Conservation (phyloP, 2,797 vertebrate species). For the Molossus molossus region DNA sequence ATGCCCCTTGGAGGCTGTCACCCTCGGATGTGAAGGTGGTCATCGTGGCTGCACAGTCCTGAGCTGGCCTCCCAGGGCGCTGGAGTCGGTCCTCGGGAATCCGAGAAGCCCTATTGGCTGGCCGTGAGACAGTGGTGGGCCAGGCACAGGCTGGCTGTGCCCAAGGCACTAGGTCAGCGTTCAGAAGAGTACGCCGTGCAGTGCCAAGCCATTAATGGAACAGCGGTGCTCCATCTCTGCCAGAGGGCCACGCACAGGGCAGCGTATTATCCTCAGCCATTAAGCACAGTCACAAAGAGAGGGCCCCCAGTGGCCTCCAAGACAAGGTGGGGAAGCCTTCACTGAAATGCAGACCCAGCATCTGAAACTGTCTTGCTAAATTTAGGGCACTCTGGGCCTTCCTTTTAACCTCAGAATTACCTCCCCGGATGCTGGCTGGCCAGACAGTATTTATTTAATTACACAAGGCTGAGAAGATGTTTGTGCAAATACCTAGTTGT, state of each 20-base stretch:
- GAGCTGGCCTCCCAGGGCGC: slow-evolving; percentile 80
- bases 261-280: neutral
- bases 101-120: slow-evolving; percentile 69
- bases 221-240: neutral
- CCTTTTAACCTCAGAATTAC: slow-evolving; percentile 50
- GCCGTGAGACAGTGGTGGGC: neutral
- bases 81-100: slow-evolving; percentile 82
- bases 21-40: slow-evolving; percentile 67
- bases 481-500: neutral
- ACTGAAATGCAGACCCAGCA: neutral
- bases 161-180: neutral
- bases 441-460: slow-evolving; percentile 19
- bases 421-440: neutral
- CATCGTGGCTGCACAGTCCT: slow-evolving; percentile 78
- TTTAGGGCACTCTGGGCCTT: neutral
- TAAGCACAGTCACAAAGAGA: slow-evolving; percentile 40
- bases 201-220: neutral
- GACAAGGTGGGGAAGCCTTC: slow-evolving; percentile 10
- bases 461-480: neutral
- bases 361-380: slow-evolving; percentile 50
- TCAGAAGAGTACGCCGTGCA: neutral
- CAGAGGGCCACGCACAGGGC: neutral
- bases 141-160: neutral
- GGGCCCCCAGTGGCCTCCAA: neutral
- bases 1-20: slow-evolving; percentile 40